These are phyloP conservation scores for Scolanthus callimorphus DNA, from an alignment of 92 coral and sea anemone genomes.

Conservation along the genomic window DNA sequence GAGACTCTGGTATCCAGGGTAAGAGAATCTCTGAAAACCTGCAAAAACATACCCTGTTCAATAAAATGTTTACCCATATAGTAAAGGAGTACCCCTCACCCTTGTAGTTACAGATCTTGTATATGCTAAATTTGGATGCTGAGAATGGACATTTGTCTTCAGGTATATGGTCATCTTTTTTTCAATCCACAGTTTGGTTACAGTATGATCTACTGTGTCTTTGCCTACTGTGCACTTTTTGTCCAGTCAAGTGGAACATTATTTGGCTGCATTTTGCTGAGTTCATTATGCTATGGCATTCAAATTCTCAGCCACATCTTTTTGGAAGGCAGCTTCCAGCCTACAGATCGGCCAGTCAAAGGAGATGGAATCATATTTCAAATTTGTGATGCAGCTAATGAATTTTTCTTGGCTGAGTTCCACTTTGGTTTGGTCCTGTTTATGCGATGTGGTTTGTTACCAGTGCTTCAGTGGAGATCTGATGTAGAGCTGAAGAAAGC, in stretches of 20 bases:
- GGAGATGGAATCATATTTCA: conserved; percentile 72
- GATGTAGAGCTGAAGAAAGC: conserved; percentile 83
- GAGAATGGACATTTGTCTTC: too few species aligned
- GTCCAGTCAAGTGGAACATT: conserved; percentile 44
- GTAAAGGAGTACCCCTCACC: too few species aligned
- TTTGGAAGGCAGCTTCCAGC: conserved; percentile 50
- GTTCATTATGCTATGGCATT: conserved; percentile 48
- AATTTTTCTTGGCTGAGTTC: conserved; percentile 67
- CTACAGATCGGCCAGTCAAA: conserved; percentile 40
- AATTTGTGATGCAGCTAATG: conserved; percentile 58
- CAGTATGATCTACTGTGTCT: conserved; percentile 52
- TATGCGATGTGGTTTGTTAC: conserved; percentile 68
- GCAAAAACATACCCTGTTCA: too few species aligned
- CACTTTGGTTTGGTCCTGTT: conserved; percentile 78
- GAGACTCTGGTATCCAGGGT: too few species aligned
- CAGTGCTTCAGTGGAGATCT: conserved; percentile 90
- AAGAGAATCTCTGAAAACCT: too few species aligned
- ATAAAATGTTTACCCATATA: too few species aligned
- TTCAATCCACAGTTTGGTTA: conserved; percentile 59
- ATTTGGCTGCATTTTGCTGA: conserved; percentile 40
- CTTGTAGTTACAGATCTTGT: too few species aligned
- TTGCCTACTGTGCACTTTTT: conserved; percentile 67
- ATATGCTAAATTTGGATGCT: too few species aligned
- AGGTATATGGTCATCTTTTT: too few species aligned
- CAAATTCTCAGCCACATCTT: conserved; percentile 57